These are phyloP conservation scores for Hedya salicella DNA, from an alignment of 2,888 invertebrate species.

Conservation along the genomic window DNA sequence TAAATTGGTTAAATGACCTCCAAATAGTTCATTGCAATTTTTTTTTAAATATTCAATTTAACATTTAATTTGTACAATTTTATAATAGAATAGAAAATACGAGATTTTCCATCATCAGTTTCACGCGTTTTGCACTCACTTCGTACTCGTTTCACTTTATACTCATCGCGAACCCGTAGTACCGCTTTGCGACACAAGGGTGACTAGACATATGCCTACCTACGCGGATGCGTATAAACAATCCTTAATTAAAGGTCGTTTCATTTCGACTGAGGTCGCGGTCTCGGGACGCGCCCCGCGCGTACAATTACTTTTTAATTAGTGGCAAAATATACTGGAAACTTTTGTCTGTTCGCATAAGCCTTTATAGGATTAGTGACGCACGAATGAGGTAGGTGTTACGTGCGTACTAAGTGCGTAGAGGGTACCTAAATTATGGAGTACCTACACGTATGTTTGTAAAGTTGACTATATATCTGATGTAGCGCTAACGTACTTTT, in stretches of 20 bases:
- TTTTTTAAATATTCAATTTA: too few relatives aligned
- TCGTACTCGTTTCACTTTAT: too few relatives aligned
- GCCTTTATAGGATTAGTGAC: conserved; percentile 34
- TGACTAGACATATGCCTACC: conserved; percentile 61
- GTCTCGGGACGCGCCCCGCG: conserved; percentile 51
- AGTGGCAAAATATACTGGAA: conserved; percentile 61
- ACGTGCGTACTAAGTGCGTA: conserved; percentile 45
- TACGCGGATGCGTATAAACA: conserved; percentile 47
- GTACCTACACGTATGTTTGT: too few relatives aligned
- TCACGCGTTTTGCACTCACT: too few relatives aligned
- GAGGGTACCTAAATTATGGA: conserved; percentile 23
- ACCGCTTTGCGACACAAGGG: conserved; percentile 59
- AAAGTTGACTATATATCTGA: too few relatives aligned
- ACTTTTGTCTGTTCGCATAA: conserved; percentile 38
- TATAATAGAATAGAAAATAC: too few relatives aligned
- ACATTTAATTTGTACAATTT: too few relatives aligned
- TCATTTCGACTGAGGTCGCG: conserved; percentile 62
- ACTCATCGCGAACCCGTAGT: conserved; percentile 45
- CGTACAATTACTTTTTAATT: conserved; percentile 72
- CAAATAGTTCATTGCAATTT: too few relatives aligned
- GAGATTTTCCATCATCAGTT: too few relatives aligned
- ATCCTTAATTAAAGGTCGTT: conserved; percentile 73
- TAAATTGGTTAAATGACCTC: too few relatives aligned
- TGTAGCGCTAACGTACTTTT: too few relatives aligned
- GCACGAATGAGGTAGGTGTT: conserved; percentile 34